Base-by-base conservation (phyloP, 2,113 vertebrate species). In the Proteles cristata region DNA sequence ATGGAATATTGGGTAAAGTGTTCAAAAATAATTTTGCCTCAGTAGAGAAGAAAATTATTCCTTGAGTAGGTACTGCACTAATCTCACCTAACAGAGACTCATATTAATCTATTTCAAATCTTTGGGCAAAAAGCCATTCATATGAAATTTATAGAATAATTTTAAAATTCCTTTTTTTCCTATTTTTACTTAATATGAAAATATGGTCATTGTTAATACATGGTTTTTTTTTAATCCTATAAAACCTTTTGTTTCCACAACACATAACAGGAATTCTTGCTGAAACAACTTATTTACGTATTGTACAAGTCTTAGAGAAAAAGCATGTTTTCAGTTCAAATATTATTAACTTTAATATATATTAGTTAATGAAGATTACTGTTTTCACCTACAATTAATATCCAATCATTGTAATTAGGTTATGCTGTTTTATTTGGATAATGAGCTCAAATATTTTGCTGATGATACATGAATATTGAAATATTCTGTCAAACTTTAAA, bases 341-440 rank as follows among this genome's bases (percentile, higher is more conserved):
- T 83, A 26, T 66, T 55, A 48, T 66, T 77, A 85, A 55, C 12
- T 55, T 95, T 66, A 9, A 53, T 39, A 74, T 35, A 53, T 14
- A 61, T 48, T 93, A 88, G 17, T 16, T 94, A 85, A 96, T 63
- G 7, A 86, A 66, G n/a, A 43, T 84, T 28, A n/a, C 23, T 88
- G 7, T 80, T 73, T 93, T 87, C 17, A 93, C 48, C 10, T 50
- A 79, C 3, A 86, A 26, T 68, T 80, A 79, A 2, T 80, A 88
- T 4, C 11, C 82, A 95, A 82, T 87, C 39, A 92, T 84, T 63
- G 16, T 90, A 90, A 93, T 90, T 92, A 80, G 35, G 31, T 66
- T 28, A 92, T 84, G 39, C 61, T 53, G 19, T 68, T 95, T 95
- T 80, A 90, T 48, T 87, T 94, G 23, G 15, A 45, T 94, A 69